Percentiles rank a stretch among this genome's conserved stretches.
Evolutionary conservation across 1,140 invertebrate genomes (phyloP).

Genomic region (Drosophila suzukii): DNA sequence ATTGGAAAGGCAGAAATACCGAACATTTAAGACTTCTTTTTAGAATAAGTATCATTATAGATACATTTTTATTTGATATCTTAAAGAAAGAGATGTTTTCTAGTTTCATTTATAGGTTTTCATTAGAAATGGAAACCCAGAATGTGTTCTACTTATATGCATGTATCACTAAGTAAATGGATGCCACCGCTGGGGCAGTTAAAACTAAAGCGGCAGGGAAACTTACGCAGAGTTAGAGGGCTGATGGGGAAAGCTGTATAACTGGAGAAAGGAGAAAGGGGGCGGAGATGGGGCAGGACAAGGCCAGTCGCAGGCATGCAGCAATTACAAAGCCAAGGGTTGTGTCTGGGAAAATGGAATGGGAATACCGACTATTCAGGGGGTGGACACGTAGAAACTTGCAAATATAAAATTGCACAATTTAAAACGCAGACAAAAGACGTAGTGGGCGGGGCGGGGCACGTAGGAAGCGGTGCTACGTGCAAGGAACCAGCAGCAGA

Average conservation of each 20-base stretch:
- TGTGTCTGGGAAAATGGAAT: slow-evolving; percentile 11
- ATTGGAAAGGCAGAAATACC: too few relatives aligned
- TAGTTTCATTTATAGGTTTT: too few relatives aligned
- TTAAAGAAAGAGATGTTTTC: too few relatives aligned
- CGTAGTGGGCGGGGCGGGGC: slow-evolving; percentile 13
- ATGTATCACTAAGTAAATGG: slow-evolving; percentile 27
- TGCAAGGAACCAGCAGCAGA: slow-evolving; percentile 52
- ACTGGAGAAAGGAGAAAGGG: neutral
- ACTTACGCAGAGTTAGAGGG: slow-evolving; percentile 58
- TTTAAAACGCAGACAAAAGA: slow-evolving; percentile 70
- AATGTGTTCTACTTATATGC: slow-evolving; percentile 3
- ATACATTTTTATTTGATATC: too few relatives aligned
- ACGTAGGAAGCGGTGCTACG: slow-evolving; percentile 42
- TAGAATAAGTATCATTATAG: too few relatives aligned
- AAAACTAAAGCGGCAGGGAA: slow-evolving; percentile 55
- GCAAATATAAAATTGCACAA: slow-evolving; percentile 82
- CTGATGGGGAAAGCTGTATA: neutral
- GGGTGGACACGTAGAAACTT: slow-evolving; percentile 68
- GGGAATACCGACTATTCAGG: neutral
- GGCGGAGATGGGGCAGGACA: slow-evolving; percentile 8
- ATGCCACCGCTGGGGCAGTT: slow-evolving; percentile 35
- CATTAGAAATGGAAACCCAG: neutral
- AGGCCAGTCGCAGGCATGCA: slow-evolving; percentile 59
- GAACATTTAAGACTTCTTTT: too few relatives aligned
- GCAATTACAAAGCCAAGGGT: slow-evolving; percentile 67